Evolutionary conservation across 2,888 invertebrate species (phyloP).

Genomic region (Notodonta dromedarius): DNA sequence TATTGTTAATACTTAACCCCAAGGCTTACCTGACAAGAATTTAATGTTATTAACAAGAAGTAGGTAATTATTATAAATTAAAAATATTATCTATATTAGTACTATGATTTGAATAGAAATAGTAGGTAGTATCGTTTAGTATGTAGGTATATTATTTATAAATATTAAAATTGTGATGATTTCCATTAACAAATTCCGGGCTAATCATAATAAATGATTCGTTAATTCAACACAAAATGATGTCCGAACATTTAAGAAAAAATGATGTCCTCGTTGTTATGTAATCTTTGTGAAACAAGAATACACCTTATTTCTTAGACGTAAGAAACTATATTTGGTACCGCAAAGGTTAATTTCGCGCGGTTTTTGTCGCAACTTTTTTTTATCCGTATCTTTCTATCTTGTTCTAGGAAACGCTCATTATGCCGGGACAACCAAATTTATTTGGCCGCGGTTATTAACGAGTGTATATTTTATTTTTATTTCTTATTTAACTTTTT

Average conservation of each 20-base stretch:
- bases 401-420: conserved; percentile 65
- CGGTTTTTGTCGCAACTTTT: conserved; percentile 39
- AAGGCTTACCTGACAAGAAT: too few relatives aligned
- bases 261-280: conserved; percentile 11
- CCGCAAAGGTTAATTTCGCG: conserved; percentile 8
- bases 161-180: too few relatives aligned
- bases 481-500: conserved; percentile 21
- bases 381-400: conserved; percentile 36
- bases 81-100: too few relatives aligned
- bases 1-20: too few relatives aligned
- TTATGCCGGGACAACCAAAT: conserved; percentile 44
- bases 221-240: conserved; percentile 1
- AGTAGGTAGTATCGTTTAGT: too few relatives aligned
- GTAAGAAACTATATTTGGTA: conserved; percentile 14
- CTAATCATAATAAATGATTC: neutral
- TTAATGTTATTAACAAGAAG: too few relatives aligned
- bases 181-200: too few relatives aligned
- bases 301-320: conserved; percentile 3
- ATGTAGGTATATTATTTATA: too few relatives aligned
- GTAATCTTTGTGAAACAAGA: conserved; percentile 11
- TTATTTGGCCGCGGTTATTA: conserved; percentile 26
- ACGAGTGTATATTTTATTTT: conserved; percentile 22
- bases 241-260: conserved; percentile 3
- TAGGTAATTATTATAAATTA: too few relatives aligned
- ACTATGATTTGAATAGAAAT: too few relatives aligned